Base-by-base conservation (phyloP, 1,140 invertebrate genomes). In the Ylistrum balloti region DNA sequence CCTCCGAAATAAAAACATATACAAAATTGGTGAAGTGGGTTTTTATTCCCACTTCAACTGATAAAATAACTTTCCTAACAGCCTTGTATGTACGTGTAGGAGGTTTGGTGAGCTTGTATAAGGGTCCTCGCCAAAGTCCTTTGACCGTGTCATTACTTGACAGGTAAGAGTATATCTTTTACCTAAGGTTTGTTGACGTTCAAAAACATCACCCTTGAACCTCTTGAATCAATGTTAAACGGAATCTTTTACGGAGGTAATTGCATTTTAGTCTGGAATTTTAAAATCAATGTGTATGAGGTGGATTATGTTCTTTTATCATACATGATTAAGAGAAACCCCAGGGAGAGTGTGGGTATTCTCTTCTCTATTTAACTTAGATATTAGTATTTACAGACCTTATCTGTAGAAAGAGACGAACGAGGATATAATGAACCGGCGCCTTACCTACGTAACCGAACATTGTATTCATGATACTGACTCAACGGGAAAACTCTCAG, bases 251-350 rank as follows among this genome's bases (percentile, higher is more conserved):
- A 74, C 56, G n/a, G 3, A n/a, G 56, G 56, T 74, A 74, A 74
- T 74, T 74, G 56, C 56, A 74, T 74, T 74, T 74, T 74, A 74
- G 56, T 74, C 56, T 74, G 56, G 56, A 74, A 74, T 74, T 74
- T 74, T 74, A 74, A 74, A 74, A 74, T 74, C 56, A 74, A 74
- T 74, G 56, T 74, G 56, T 74, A 74, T 74, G 22, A n/a, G 56
- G 22, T 28, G 28, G 56, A 74, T 74, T 74, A 74, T 74, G 56
- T 74, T 74, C 56, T 74, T 74, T 74, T 74, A 74, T 74, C 56
- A 74, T 74, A n/a, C n/a, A 74, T 74, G 56, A 74, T 74, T 74
- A 74, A 28, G 22, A n/a, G 41, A 74, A 74, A 74, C 56, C 56
- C 22, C 22, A 11, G 56, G 56, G 56, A 74, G 56, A 74, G 56